Base-by-base conservation (phyloP, 1,140 invertebrate genomes). In the Paralvinella palmiformis region DNA sequence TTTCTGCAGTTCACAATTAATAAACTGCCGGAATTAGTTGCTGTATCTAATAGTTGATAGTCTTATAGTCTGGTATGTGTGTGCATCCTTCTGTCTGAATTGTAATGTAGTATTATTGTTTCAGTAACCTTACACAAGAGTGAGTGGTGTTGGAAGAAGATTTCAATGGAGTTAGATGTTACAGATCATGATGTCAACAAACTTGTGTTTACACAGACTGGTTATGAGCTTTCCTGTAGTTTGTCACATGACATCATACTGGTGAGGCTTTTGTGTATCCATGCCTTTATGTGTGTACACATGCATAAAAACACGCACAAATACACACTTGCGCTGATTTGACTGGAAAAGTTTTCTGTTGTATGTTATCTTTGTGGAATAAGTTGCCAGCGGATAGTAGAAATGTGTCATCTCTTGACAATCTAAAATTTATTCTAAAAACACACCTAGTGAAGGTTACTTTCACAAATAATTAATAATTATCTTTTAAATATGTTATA, bases 101-200 rank as follows among this genome's bases (percentile, higher is more conserved):
- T 59, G 57, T 33, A 37, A 20, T 53, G 20, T 48, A 35, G 59
- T 33, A 45, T 10, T 60, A 13, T 56, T 33, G 57, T 37, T 55
- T 20, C 67, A 75, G 74, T 69, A n/a, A 70, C 65, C 1, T 66
- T 74, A 55, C 62, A 73, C 7, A 68, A 75, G 56, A 75, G 76
- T 37, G 69, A 58, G 10, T 78, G 76, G 76, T 78, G 76, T 64
- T 78, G 76, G 76, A 73, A 73, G 63, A 68, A 76, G n/a, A 74
- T 74, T 55, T 68, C 69, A 1, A 17, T 72, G 45, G 72, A 75
- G 20, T 36, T 77, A 13, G 73, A 75, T 20, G 73, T 78, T 3
- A 59, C 56, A n/a, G 72, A 74, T 36, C 64, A 64, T 37, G 74
- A 79, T 56, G 33, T 76, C 1, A 66, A 59, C 0, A 69, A 72